Evolutionary conservation across 2,113 vertebrate genomes (phyloP).

Genomic region (Megalops atlanticus): DNA sequence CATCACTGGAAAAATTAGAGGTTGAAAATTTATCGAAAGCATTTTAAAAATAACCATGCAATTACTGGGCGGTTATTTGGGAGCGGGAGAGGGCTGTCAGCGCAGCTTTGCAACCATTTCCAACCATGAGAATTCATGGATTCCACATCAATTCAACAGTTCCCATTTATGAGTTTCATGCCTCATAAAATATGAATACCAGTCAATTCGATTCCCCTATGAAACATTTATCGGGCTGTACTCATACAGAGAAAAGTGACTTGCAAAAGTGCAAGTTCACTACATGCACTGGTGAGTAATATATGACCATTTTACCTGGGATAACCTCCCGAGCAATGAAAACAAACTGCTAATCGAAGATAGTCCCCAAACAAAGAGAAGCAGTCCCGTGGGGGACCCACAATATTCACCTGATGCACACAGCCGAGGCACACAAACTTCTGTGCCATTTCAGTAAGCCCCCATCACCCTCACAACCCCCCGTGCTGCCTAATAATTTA

Average conservation of each 20-base stretch:
- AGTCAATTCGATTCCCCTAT: slow-evolving; percentile 32
- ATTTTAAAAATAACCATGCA: neutral
- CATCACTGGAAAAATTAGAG: neutral
- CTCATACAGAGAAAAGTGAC: slow-evolving; percentile 24
- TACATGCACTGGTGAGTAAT: slow-evolving; percentile 13
- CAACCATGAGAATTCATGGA: slow-evolving; percentile 34
- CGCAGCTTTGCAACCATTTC: slow-evolving; percentile 13
- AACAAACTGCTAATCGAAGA: slow-evolving; percentile 3
- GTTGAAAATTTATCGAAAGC: neutral
- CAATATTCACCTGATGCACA: neutral
- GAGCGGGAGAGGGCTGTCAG: neutral
- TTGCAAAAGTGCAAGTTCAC: slow-evolving; percentile 20
- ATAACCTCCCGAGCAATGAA: neutral
- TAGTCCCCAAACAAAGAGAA: neutral
- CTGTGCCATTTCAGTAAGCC: neutral
- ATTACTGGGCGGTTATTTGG: neutral
- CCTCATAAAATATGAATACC: slow-evolving; percentile 45
- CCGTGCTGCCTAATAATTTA: neutral
- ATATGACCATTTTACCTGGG: neutral
- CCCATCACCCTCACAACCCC: neutral
- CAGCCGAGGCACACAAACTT: neutral
- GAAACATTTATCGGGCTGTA: slow-evolving; percentile 34
- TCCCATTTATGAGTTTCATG: slow-evolving; percentile 36
- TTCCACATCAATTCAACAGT: slow-evolving; percentile 38
- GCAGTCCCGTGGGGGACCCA: neutral